Base-by-base conservation (phyloP, 2,888 invertebrate species). In the Rugalucina vietnamica region DNA sequence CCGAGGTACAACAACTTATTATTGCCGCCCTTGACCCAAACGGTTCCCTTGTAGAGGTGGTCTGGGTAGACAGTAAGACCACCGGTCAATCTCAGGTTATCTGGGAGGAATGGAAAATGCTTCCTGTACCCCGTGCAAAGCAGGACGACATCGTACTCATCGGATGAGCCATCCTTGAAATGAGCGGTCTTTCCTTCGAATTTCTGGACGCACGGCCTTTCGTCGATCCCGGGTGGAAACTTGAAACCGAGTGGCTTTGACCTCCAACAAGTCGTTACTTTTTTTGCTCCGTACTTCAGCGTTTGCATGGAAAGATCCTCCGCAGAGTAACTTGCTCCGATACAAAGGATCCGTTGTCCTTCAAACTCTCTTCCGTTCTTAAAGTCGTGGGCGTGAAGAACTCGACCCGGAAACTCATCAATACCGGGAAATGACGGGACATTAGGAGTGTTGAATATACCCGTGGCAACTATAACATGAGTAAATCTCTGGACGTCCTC, bases 1-100 rank as follows among this genome's bases (percentile, higher is more conserved):
- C 85, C 84, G 4, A 87, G 21, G 43, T 87, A 87, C 29, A 88
- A 80, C 37, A 87, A 24, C 29, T 81, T 86, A 71, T 80, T 78
- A 75, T 79, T 81, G 0, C 87, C 88, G 12, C 82, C 84, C 8
- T 74, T 37, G 1, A 80, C n/a, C 81, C 83, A 85, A 3, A 86
- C 54, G 0, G 43, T 77, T 0, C 83, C 86, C 43, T 86, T 86
- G 81, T 86, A 86, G 32, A 86, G 39, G 10, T 83, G 54, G 18
- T 81, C 54, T 0, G 86, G 83, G 43, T 83, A 86, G 14, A 78
- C 1, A 34, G 36, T 49, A 32, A 24, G 24, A 21, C 14, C 27
- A 8, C 74, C 69, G 14, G 72, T 43, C n/a, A 86, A 65, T 29
- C 81, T 34, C 32, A 82, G 70, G 5, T 72, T 24, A 18, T 79